Base-by-base conservation (phyloP, 2,113 vertebrate species). In the Paralichthys olivaceus region DNA sequence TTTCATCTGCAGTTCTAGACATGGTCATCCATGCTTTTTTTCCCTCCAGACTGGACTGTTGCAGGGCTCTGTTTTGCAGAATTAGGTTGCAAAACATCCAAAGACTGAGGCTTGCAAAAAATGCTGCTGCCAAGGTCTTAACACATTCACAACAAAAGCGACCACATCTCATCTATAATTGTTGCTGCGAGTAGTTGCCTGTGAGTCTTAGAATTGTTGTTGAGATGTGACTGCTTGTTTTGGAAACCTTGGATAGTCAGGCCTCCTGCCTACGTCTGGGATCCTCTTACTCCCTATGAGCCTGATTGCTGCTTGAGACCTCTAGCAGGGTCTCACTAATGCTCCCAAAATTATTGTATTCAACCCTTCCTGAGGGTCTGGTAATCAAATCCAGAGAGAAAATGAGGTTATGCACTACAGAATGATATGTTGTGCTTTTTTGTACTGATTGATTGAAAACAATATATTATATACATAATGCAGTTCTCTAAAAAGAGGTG, bases 341-440 rank as follows among this genome's bases (percentile, higher is more conserved):
- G 58, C 0, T 60, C 51, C 45, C 20, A 25, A 60, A 49, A 58
- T 54, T 4, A 19, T 32, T 4, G 32, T 65, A 72, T 32, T 43
- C 34, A 58, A 20, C 22, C 26, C 22, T 5, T 65, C 55, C 4
- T 81, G 40, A 55, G 49, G 54, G 29, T 45, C 43, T 29, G 22
- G 47, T 77, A 76, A 77, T 65, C 17, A 77, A 82, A 57, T 40
- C 47, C 34, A 72, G 45, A 69, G 43, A n/a, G 62, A 75, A 29
- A 56, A 37, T 45, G 23, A 40, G 37, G 28, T 29, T 29, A 61
- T 58, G 12, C 5, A 29, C 15, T 13, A 45, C 19, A 43, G 54
- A 57, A 51, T 40, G 45, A 17, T 17, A 51, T 56, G 26, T 47
- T 76, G 37, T 74, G 23, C 67, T 67, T 34, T 70, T 77, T 47